Conservation (phyloP, 1,140 invertebrate species). For the Arctopsyche grandis region DNA sequence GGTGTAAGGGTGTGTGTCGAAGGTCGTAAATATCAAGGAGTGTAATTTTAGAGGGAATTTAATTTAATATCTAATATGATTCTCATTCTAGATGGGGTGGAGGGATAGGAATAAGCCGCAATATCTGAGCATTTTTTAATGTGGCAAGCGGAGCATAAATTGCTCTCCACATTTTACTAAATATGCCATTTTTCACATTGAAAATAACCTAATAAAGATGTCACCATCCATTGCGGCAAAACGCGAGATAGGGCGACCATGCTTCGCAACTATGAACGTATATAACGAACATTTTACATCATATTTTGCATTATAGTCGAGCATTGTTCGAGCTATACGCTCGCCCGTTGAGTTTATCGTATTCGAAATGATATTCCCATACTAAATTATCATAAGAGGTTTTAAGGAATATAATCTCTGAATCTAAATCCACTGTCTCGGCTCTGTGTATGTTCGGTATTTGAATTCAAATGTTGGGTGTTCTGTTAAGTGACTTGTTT, state of each 20-base stretch:
- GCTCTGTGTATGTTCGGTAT: too few relatives aligned
- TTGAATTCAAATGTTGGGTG: too few relatives aligned
- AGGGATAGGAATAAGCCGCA: constrained; percentile 34
- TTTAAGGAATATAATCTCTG: not conserved
- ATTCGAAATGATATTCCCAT: not conserved
- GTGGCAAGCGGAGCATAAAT: constrained; percentile 42
- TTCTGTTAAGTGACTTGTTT: not conserved
- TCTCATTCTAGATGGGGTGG: not conserved
- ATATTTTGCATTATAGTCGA: too few relatives aligned
- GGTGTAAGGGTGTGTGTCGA: not conserved
- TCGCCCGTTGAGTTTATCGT: not conserved
- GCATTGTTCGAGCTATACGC: too few relatives aligned
- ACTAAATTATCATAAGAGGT: not conserved
- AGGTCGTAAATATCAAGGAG: constrained; percentile 9
- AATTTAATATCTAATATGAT: constrained; percentile 21
- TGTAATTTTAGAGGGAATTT: constrained; percentile 2
- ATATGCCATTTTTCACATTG: constrained; percentile 55
- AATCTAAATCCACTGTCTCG: too few relatives aligned
- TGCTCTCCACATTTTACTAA: constrained; percentile 50
- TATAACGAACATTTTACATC: not conserved
- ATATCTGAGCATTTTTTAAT: constrained; percentile 48
- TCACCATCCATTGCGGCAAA: constrained; percentile 51
- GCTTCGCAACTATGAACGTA: not conserved
- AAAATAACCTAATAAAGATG: constrained; percentile 56
- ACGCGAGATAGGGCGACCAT: constrained; percentile 40